These are phyloP conservation scores for Wiebesia pumilae DNA, from an alignment of 1,140 invertebrate species.

Conservation along the genomic window DNA sequence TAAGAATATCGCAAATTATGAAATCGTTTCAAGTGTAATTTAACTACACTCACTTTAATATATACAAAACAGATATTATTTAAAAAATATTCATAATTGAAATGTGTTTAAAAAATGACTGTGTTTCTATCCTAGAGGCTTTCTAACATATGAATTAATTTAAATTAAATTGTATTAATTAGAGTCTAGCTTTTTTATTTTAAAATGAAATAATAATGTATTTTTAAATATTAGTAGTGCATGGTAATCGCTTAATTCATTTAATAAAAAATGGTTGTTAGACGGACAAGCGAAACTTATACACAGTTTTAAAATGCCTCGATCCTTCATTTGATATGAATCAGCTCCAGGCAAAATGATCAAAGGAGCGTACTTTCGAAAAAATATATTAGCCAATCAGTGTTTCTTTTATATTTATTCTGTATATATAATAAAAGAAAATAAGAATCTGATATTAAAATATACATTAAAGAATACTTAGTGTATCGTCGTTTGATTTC, in stretches of 20 bases:
- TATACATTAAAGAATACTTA: neutral
- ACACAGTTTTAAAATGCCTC: constrained; percentile 1
- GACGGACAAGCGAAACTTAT: neutral
- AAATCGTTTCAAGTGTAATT: no score
- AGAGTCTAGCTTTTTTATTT: neutral
- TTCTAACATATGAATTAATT: no score
- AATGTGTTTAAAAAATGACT: neutral
- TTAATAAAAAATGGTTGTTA: constrained; percentile 17
- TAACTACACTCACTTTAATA: no score
- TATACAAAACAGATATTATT: no score
- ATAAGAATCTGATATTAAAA: neutral
- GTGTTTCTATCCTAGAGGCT: no score
- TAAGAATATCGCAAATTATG: no score
- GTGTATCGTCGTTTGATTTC: no score
- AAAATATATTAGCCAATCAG: neutral
- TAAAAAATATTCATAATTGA: neutral
- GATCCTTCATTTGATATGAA: neutral
- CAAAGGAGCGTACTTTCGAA: neutral
- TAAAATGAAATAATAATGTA: neutral
- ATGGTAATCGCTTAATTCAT: constrained; percentile 6
- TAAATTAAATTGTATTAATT: no score
- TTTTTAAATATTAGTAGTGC: neutral
- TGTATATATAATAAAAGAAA: neutral
- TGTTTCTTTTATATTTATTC: neutral
- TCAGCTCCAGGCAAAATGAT: constrained; percentile 8